Percentiles rank a stretch among this genome's conserved stretches.
phyloP scores from a whole-genome alignment of 1,140 invertebrate genomes.

The Bradysia coprophila region DNA sequence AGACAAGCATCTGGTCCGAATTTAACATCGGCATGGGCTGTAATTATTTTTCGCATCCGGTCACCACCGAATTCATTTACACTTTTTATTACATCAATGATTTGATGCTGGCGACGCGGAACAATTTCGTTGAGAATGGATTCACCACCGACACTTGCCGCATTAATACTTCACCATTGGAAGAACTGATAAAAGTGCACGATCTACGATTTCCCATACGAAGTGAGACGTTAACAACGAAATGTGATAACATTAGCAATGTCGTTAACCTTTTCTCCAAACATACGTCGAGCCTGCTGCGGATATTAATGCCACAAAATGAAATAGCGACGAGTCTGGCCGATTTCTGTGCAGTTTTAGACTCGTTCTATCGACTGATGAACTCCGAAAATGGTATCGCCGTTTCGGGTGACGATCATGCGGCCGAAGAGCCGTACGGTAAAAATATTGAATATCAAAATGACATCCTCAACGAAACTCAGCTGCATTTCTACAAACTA shows the following conservation, averaged over 20 bases:
- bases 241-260: background rate
- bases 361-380: background rate
- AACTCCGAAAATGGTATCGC: background rate
- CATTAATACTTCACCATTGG: background rate
- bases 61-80: conserved; percentile 7
- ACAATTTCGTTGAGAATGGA: background rate
- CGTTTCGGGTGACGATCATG: background rate
- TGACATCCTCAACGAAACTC: background rate
- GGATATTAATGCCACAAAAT: background rate
- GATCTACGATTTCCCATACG: background rate
- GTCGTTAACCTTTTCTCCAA: background rate
- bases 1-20: conserved; percentile 15
- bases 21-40: conserved; percentile 9
- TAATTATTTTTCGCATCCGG: conserved; percentile 6
- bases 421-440: background rate
- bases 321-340: background rate
- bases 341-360: background rate
- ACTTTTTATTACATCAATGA: background rate
- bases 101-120: background rate
- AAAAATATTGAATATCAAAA: conserved; percentile 1
- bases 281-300: background rate
- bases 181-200: background rate
- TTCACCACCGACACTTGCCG: background rate
- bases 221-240: background rate
- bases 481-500: background rate